A percentile compares a stretch with the other conserved stretches of the same genome.
Evolutionary conservation across 37 sponge, comb jelly and placozoan species (phyloP).

Genomic region (Aphrocallistes beatrix): DNA sequence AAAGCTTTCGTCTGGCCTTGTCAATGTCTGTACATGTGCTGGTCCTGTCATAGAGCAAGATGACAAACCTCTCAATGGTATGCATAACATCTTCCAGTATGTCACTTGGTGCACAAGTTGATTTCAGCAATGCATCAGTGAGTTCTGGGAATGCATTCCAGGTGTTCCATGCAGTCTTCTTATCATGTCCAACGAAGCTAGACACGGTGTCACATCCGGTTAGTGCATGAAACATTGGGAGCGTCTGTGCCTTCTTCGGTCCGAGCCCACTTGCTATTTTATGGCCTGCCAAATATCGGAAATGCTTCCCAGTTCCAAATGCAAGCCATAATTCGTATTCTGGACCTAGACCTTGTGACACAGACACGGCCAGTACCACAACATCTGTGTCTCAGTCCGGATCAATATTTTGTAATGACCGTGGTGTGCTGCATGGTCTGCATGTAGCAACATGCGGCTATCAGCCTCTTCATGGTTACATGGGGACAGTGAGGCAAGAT

Average conservation of each 20-base stretch:
- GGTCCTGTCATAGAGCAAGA: not conserved
- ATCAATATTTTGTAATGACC: conserved; percentile 9
- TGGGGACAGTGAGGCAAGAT: not conserved
- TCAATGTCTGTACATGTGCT: not conserved
- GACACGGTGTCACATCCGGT: conserved; percentile 24
- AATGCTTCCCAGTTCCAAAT: conserved; percentile 8
- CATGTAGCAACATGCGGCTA: not conserved
- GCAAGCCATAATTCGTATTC: conserved; percentile 15
- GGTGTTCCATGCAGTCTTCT: conserved; percentile 19
- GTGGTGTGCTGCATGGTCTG: not conserved
- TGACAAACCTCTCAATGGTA: not conserved
- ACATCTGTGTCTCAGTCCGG: conserved; percentile 11
- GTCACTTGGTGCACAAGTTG: not conserved
- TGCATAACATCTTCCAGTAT: not conserved
- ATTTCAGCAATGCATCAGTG: conserved; percentile 10
- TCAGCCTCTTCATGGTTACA: conserved; percentile 45
- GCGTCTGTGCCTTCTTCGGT: not conserved
- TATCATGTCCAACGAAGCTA: conserved; percentile 14
- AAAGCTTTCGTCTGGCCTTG: not conserved
- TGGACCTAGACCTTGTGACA: not conserved
- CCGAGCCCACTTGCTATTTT: conserved; percentile 14
- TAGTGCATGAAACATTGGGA: conserved; percentile 26
- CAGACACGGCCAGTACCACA: conserved; percentile 23
- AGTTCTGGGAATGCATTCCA: conserved; percentile 11
- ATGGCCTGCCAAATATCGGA: conserved; percentile 23